These are phyloP conservation scores for Ophthalmolycus amberensis DNA, from an alignment of 2,113 vertebrate species.

Conservation along the genomic window DNA sequence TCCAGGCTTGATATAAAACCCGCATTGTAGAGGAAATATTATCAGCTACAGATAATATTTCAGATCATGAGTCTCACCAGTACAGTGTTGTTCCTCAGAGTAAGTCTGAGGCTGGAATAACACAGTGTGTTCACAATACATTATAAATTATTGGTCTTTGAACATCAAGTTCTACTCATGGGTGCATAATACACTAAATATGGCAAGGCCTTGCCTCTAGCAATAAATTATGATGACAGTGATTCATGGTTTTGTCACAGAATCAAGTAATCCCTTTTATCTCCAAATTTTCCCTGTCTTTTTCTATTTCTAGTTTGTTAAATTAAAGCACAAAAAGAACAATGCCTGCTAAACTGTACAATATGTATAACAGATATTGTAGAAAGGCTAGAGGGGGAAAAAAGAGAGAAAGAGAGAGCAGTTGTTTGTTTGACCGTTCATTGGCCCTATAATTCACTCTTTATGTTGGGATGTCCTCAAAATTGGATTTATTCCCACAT, in stretches of 20 bases:
- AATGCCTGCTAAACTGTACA: background rate
- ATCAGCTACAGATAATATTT: background rate
- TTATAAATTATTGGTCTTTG: background rate
- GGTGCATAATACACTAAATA: background rate
- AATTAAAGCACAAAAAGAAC: conserved; percentile 3
- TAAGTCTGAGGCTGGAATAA: background rate
- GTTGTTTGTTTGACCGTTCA: conserved; percentile 59
- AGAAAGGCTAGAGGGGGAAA: background rate
- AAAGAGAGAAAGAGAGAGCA: background rate
- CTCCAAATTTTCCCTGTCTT: background rate
- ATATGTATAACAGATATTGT: background rate
- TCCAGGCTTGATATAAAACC: background rate
- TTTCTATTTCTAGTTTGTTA: no score
- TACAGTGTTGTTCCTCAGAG: background rate
- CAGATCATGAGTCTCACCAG: background rate
- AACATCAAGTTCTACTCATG: background rate
- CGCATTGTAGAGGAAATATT: background rate
- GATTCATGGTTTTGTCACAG: background rate
- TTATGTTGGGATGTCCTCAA: conserved; percentile 53
- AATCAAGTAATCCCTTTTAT: conserved; percentile 1
- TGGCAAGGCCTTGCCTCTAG: background rate
- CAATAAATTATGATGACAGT: background rate
- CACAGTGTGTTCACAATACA: background rate
- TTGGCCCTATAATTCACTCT: conserved; percentile 58
- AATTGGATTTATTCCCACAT: conserved; percentile 69